Base-by-base conservation (phyloP, 2,113 vertebrate species). In the Plectropomus leopardus region DNA sequence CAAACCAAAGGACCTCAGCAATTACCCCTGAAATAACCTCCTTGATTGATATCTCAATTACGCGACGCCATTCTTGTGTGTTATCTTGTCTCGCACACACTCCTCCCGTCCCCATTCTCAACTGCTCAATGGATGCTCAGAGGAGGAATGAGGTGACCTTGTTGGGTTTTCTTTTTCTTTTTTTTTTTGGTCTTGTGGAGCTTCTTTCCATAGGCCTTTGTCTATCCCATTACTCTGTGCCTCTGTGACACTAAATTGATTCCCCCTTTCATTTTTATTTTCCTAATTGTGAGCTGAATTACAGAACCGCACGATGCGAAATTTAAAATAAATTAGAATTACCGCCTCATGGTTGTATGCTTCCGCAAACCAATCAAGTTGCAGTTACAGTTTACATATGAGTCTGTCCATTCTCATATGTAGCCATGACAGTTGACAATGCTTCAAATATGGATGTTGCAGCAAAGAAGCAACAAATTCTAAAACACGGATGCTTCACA, bases 11-110 rank as follows among this genome's bases (percentile, higher is more conserved):
- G 83, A 84, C 89, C 89, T 89, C 84, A 59, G 84, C 91, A 94
- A 93, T 94, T 94, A 94, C 92, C 93, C 91, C 92, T 81, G 89
- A 89, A 94, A 93, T 93, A 93, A 93, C 93, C 92, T 79, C 85
- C 78, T 93, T 95, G 92, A 95, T 92, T 93, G 93, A 94, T 95
- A 92, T 92, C 93, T 95, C 93, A 94, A 95, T 94, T 95, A 94
- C 86, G 66, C 90, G 24, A 42, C 14, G 89, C 89, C 87, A 83
- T 90, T 90, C 91, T 90, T 82, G 63, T 86, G 87, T 76, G 92
- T 92, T 93, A 94, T 93, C 92, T 92, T 83, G 92, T 91, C 91
- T 83, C 76, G 59, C 88, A 83, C 91, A 90, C 92, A 66, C 90
- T 84, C 84, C 80, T 55, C 84, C 71, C 58, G 77, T 90, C 78